Base-by-base conservation (phyloP, 1,140 invertebrate genomes). In the Drosophila novamexicana region DNA sequence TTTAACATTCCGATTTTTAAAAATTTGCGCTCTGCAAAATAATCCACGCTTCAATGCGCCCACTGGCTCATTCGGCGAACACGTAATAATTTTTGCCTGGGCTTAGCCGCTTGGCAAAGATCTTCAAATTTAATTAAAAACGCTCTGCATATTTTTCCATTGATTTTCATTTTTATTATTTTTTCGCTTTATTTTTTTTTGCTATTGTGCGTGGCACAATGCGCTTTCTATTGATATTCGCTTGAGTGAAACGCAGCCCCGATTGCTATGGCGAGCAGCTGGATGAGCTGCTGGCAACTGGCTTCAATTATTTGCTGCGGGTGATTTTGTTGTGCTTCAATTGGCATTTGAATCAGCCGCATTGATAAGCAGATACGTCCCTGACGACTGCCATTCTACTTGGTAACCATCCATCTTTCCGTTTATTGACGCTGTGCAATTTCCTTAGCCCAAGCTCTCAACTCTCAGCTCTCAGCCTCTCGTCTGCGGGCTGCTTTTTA, bases 41-140 rank as follows among this genome's bases (percentile, higher is more conserved):
- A 86, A 88, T 82, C 72, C 76, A 76, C 63, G 75, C 71, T 65
- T 47, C 44, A 73, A 67, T 82, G 82, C 81, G 47, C 58, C 65
- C 10, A 49, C 61, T 39, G 45, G 54, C 37, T 57, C 45, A 29
- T 62, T 62, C 45, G 45, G 16, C 57, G 44, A 47, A 45, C 39
- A 70, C 53, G 52, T 75, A 70, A 69, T 78, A 78, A 79, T 80
- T 68, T 66, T 86, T 71, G 73, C 44, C 16, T 14, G 12, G 32
- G 70, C 70, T 68, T 12, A 73, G 70, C 70, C 68, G 12, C 49
- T 56, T 58, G 37, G 16, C 47, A 53, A 52, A 61, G 71, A 86
- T 86, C 82, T 82, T 86, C 72, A 88, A 88, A 77, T 86, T 81
- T 77, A 83, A 79, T 86, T 79, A 86, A 85, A 86, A 81, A 66